Conservation (phyloP, 2,888 invertebrate genomes). For the Cepaea hortensis region DNA sequence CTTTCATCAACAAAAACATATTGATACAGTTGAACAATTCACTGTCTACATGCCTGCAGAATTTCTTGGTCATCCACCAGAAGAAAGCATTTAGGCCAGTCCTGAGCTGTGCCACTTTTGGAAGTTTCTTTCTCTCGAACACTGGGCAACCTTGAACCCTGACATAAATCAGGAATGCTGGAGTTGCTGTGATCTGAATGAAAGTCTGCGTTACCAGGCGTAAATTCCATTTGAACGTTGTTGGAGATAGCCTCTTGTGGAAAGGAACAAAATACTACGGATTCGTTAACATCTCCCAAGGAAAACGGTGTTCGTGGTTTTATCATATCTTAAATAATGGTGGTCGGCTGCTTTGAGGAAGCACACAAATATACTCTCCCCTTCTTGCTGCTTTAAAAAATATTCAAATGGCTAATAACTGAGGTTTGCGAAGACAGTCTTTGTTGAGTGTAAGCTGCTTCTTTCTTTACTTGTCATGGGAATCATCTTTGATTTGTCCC, state of each 20-base stretch:
- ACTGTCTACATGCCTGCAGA: constrained; percentile 66
- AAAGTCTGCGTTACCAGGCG: constrained; percentile 56
- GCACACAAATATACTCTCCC: constrained; percentile 33
- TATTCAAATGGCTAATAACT: neutral
- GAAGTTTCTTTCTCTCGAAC: neutral
- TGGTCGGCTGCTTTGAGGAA: constrained; percentile 44
- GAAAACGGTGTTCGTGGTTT: constrained; percentile 66
- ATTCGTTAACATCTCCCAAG: constrained; percentile 61
- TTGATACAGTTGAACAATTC: too few species aligned
- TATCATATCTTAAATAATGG: constrained; percentile 51
- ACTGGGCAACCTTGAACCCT: constrained; percentile 43
- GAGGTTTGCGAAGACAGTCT: too few species aligned
- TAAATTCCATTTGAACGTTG: constrained; percentile 47
- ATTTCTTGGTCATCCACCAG: constrained; percentile 74
- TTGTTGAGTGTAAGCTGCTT: too few species aligned
- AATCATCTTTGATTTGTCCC: too few species aligned
- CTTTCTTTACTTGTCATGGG: too few species aligned
- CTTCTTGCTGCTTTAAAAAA: constrained; percentile 54
- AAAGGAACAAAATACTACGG: constrained; percentile 68
- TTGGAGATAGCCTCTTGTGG: constrained; percentile 57
- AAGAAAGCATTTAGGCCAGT: constrained; percentile 65
- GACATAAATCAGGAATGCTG: constrained; percentile 66
- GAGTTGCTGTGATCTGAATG: constrained; percentile 63
- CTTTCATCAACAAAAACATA: too few species aligned
- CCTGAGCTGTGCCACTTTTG: neutral